phyloP scores from a whole-genome alignment of 2,113 vertebrate genomes.

The Alligator sinensis region DNA sequence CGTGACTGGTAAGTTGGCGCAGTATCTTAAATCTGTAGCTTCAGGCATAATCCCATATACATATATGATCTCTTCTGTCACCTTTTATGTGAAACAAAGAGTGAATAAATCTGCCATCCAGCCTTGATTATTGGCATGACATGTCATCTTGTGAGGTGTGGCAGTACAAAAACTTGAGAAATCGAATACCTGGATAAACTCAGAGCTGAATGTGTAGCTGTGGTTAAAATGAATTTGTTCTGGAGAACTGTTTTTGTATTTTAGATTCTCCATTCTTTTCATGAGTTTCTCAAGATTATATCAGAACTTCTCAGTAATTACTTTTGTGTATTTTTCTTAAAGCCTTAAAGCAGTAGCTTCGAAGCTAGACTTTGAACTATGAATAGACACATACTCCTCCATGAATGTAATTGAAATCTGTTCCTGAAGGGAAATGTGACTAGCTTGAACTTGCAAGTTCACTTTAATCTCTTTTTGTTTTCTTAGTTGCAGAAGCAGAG shows the following conservation, averaged over 20 bases:
- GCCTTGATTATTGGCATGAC: too few relatives aligned
- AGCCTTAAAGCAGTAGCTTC: neutral
- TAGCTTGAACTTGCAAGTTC: neutral
- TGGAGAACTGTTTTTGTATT: too few relatives aligned
- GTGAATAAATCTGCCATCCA: too few relatives aligned
- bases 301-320: neutral
- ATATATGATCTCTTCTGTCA: too few relatives aligned
- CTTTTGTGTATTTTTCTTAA: neutral
- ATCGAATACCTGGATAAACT: too few relatives aligned
- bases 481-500: slow-evolving; percentile 83
- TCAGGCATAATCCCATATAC: too few relatives aligned
- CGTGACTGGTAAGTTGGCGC: slow-evolving; percentile 87
- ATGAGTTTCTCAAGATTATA: too few relatives aligned
- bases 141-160: too few relatives aligned
- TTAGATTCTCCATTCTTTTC: too few relatives aligned
- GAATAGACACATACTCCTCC: neutral
- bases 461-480: neutral
- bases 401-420: neutral
- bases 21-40: neutral
- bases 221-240: too few relatives aligned
- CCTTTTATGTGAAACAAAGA: neutral
- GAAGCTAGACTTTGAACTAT: neutral
- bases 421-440: slow-evolving; percentile 15
- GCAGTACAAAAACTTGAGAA: too few relatives aligned
- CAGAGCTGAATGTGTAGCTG: too few relatives aligned